These are phyloP conservation scores for Atrina japonica DNA, from an alignment of 2,888 invertebrate species.

Conservation along the genomic window DNA sequence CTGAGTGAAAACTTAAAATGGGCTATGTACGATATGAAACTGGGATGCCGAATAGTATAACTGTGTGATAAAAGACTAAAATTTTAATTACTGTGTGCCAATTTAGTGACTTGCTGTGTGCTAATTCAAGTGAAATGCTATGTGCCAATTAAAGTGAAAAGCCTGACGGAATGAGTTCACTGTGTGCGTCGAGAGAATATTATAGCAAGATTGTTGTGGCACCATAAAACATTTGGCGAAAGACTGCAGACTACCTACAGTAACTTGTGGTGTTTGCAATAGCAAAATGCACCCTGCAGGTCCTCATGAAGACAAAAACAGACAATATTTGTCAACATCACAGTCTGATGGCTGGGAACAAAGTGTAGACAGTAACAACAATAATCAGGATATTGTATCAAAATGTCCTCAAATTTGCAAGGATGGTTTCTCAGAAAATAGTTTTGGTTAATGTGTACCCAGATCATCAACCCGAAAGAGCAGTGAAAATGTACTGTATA, in stretches of 20 bases:
- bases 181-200: too few relatives aligned
- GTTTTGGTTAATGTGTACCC: slow-evolving; percentile 18
- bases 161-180: too few relatives aligned
- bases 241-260: slow-evolving; percentile 1
- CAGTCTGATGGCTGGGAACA: slow-evolving; percentile 2
- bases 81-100: too few relatives aligned
- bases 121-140: too few relatives aligned
- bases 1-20: too few relatives aligned
- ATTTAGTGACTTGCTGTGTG: too few relatives aligned
- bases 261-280: slow-evolving; percentile 10
- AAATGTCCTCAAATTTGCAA: slow-evolving; percentile 27
- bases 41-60: too few relatives aligned
- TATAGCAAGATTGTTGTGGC: too few relatives aligned
- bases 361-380: neutral
- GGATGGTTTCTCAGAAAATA: slow-evolving; percentile 11
- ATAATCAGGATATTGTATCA: slow-evolving; percentile 8
- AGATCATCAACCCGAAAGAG: slow-evolving; percentile 19
- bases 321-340: neutral
- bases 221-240: too few relatives aligned
- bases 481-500: slow-evolving; percentile 25
- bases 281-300: slow-evolving; percentile 10
- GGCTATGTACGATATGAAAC: too few relatives aligned
- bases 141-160: too few relatives aligned
- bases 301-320: slow-evolving; percentile 3
- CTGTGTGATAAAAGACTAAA: too few relatives aligned